A percentile compares a stretch with the other conserved stretches of the same genome.
Conservation (phyloP, 2,888 invertebrate species). For the Tillus elongatus region DNA sequence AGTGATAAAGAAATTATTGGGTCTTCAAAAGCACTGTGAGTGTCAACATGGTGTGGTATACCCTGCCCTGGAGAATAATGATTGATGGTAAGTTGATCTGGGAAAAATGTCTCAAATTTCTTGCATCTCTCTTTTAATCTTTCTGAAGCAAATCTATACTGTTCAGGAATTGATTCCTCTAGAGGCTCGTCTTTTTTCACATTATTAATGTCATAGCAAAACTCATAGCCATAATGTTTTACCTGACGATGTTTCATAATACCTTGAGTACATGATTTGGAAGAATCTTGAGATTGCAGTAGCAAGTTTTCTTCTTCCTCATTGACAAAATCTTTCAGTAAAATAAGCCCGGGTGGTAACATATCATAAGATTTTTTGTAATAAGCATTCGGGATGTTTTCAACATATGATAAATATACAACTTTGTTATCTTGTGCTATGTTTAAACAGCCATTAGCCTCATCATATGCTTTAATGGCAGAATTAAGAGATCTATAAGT, state of each 20-base stretch:
- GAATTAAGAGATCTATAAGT: constrained; percentile 46
- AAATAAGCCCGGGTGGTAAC: constrained; percentile 58
- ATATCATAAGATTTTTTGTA: constrained; percentile 34
- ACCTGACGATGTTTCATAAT: constrained; percentile 74
- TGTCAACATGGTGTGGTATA: constrained; percentile 92
- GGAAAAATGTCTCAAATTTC: constrained; percentile 42
- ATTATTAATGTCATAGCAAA: constrained; percentile 78
- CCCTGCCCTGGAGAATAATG: constrained; percentile 80
- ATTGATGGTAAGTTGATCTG: constrained; percentile 82
- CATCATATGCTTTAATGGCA: constrained; percentile 49
- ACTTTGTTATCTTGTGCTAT: constrained; percentile 51
- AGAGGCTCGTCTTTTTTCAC: constrained; percentile 65
- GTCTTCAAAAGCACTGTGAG: constrained; percentile 87
- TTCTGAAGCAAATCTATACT: constrained; percentile 58
- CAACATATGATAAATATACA: constrained; percentile 57
- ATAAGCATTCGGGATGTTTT: constrained; percentile 33
- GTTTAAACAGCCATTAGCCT: constrained; percentile 51
- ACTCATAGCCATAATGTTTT: constrained; percentile 87
- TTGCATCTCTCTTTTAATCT: constrained; percentile 43
- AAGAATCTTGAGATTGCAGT: constrained; percentile 43
- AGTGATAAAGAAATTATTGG: constrained; percentile 82
- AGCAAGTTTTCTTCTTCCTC: constrained; percentile 56
- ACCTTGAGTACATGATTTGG: constrained; percentile 41
- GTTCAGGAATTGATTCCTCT: constrained; percentile 56
- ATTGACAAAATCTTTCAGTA: constrained; percentile 65